Base-by-base conservation (phyloP, 2,113 vertebrate species). In the Andinoacara biseriatus region DNA sequence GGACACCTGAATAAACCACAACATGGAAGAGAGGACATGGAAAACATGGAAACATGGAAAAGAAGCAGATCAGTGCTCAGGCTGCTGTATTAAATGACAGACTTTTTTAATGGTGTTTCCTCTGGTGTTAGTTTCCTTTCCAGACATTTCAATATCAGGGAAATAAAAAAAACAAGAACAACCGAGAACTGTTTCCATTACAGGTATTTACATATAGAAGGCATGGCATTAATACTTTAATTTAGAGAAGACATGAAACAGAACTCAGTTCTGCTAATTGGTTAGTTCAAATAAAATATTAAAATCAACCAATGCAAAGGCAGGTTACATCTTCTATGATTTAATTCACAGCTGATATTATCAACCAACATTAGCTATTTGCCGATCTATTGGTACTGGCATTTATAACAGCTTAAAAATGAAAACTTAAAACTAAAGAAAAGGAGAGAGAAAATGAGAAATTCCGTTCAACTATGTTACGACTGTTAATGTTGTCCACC, bases 1-100 rank as follows among this genome's bases (percentile, higher is more conserved):
- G 13, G 98, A 99, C 78, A 99, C 98, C 98, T 99, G 93, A 13
- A 93, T 17, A 9, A 88, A 85, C 78, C 7, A 40, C 14, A 72
- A 33, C 7, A 29, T 20, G n/a, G n/a, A n/a, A n/a, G n/a, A n/a
- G n/a, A n/a, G n/a, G n/a, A n/a, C n/a, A n/a, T n/a, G n/a, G n/a
- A n/a, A n/a, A n/a, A n/a, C n/a, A n/a, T n/a, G n/a, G n/a, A n/a
- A n/a, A n/a, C n/a, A n/a, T n/a, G n/a, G n/a, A n/a, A 26, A 17
- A 60, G 29, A 29, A 65, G 13, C 31, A 63, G 17, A 43, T 58
- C 6, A 3, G n/a, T 20, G 11, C 24, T 58, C 49, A 60, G 22
- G 15, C 10, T 49, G 18, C 24, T 26, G n/a, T 59, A 35, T 29
- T 49, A n/a, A 46, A 1, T 43, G 38, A 69, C 10, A 38, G 43